These are phyloP conservation scores for Champsocephalus gunnari DNA, from an alignment of 2,797 vertebrate species.

Conservation along the genomic window DNA sequence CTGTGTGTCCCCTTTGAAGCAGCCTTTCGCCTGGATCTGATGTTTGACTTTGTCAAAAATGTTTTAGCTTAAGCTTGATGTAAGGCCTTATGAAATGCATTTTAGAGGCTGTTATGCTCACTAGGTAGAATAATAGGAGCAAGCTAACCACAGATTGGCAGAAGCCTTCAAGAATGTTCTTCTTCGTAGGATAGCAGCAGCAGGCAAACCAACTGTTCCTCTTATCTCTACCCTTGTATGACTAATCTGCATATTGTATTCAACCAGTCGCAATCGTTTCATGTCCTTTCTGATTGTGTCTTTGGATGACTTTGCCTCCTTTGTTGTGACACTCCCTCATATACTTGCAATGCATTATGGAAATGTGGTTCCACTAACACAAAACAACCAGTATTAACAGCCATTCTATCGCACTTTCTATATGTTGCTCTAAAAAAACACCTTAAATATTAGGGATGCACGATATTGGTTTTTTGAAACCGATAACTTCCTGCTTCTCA, in stretches of 20 bases:
- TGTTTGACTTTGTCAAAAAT: slow-evolving; percentile 1
- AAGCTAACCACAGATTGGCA: not conserved
- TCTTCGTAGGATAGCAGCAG: not conserved
- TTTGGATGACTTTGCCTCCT: not conserved
- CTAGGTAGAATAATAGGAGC: not conserved
- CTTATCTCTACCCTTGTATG: slow-evolving; percentile 14
- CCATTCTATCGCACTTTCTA: not conserved
- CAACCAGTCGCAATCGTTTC: not conserved
- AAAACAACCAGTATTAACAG: not conserved
- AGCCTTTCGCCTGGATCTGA: not conserved
- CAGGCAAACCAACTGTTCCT: slow-evolving; percentile 71
- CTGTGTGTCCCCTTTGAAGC: too few species aligned
- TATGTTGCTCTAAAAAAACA: too few species aligned
- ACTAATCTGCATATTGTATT: slow-evolving; percentile 29
- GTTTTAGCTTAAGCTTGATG: slow-evolving; percentile 13
- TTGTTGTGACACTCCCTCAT: not conserved
- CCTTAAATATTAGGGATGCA: too few species aligned
- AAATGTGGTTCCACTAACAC: not conserved
- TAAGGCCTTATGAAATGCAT: not conserved
- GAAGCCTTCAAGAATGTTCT: not conserved
- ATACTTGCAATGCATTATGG: not conserved
- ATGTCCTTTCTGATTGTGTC: not conserved
- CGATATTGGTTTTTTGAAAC: too few species aligned
- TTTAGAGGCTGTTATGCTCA: not conserved
- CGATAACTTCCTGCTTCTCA: too few species aligned